Conservation (phyloP, 92 coral and sea anemone species). For the Isaurus tuberculatus region DNA sequence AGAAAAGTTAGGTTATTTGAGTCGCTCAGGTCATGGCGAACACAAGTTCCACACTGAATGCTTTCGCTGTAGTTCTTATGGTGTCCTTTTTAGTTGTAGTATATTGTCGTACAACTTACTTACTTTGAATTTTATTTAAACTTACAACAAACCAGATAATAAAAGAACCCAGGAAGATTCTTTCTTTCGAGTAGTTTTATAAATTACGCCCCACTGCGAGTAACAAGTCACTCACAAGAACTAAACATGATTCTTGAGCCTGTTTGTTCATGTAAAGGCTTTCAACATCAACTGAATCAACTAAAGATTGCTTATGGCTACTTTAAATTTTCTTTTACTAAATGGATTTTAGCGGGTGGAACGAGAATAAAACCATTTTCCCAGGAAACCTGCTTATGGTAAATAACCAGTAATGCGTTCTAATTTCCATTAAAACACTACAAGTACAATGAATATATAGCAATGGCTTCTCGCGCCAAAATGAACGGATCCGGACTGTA, state of each 20-base stretch:
- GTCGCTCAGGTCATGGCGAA: constrained; percentile 40
- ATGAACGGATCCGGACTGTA: background rate
- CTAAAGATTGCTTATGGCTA: constrained; percentile 14
- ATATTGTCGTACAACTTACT: constrained; percentile 35
- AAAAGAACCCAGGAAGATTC: constrained; percentile 45
- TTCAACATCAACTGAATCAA: constrained; percentile 18
- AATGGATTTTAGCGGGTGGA: constrained; percentile 43
- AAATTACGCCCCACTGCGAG: constrained; percentile 76
- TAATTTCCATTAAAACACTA: constrained; percentile 32
- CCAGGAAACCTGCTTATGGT: constrained; percentile 35
- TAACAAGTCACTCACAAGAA: constrained; percentile 32
- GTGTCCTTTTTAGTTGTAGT: constrained; percentile 1
- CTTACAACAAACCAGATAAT: constrained; percentile 41
- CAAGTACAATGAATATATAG: constrained; percentile 36
- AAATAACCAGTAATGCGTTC: constrained; percentile 43
- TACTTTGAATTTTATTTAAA: constrained; percentile 40
- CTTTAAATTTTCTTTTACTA: constrained; percentile 9
- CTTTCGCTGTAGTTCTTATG: constrained; percentile 17
- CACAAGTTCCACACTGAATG: background rate
- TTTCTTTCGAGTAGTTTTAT: constrained; percentile 59
- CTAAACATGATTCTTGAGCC: background rate
- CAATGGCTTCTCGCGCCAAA: constrained; percentile 45
- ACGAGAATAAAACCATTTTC: constrained; percentile 15
- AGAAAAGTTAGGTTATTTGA: constrained; percentile 29
- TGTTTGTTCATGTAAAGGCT: background rate